Evolutionary conservation across 2,113 vertebrate genomes (phyloP).

Genomic region (Mesoclemmys tuberculata): DNA sequence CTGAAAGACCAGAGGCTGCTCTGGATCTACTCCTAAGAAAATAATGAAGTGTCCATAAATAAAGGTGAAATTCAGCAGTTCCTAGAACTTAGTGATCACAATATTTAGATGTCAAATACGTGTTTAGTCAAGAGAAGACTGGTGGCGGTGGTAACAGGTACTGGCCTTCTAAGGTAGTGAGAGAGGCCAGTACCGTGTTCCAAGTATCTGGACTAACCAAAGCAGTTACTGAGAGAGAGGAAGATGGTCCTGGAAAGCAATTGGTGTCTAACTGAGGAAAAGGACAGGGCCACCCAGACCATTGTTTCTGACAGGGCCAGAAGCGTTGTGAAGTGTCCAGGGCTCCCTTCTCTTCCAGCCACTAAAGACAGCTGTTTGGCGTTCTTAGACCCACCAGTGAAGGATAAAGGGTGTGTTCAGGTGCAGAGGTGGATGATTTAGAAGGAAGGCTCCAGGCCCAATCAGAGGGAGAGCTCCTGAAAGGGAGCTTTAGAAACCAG

Average conservation of each 20-base stretch:
- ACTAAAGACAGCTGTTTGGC: neutral
- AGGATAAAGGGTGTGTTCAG: neutral
- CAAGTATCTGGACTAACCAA: neutral
- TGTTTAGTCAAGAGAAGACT: fast-evolving
- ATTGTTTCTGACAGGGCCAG: neutral
- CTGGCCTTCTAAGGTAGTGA: neutral
- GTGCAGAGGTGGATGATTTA: neutral
- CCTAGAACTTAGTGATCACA: constrained; percentile 22
- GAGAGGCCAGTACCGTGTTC: neutral
- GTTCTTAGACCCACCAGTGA: neutral
- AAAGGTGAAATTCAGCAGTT: constrained; percentile 24
- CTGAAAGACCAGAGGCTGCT: neutral
- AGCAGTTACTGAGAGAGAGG: neutral
- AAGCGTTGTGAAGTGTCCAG: neutral
- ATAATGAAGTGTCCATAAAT: constrained; percentile 11
- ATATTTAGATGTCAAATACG: constrained; percentile 36
- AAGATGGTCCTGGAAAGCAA: neutral
- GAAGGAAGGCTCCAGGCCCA: neutral
- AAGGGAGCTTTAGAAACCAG: neutral
- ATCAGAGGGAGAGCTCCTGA: neutral
- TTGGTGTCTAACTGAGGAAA: neutral
- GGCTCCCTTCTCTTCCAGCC: neutral
- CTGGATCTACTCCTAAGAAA: constrained; percentile 1
- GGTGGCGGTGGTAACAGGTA: neutral
- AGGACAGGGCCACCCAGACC: neutral